phyloP scores from a whole-genome alignment of 2,113 vertebrate species.

The Ovibos moschatus region DNA sequence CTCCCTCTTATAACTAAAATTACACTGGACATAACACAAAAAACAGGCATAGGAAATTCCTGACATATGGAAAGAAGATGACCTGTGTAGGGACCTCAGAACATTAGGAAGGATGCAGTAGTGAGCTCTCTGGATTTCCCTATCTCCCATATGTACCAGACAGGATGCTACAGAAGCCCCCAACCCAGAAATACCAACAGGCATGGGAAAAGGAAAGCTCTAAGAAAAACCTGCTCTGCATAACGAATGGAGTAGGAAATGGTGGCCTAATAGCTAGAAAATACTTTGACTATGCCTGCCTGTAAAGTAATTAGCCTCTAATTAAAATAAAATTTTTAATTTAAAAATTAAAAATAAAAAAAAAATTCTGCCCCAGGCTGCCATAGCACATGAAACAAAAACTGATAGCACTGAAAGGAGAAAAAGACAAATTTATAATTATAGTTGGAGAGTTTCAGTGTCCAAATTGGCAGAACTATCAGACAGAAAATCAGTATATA shows the following conservation, averaged over 20 bases:
- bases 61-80: background rate
- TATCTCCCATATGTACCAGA: background rate
- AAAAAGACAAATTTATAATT: background rate
- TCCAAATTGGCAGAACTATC: background rate
- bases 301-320: background rate
- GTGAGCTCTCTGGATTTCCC: background rate
- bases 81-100: background rate
- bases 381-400: background rate
- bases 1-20: background rate
- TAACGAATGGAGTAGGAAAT: background rate
- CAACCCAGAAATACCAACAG: background rate
- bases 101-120: background rate
- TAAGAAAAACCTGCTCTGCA: background rate
- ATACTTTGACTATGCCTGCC: background rate
- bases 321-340: background rate
- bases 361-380: background rate
- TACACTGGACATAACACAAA: background rate
- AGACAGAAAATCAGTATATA: background rate
- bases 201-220: background rate
- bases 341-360: background rate
- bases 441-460: background rate
- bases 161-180: background rate
- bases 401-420: background rate
- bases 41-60: background rate
- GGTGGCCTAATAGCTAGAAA: background rate